Percentiles rank a stretch among this genome's conserved stretches.
These are phyloP conservation scores for Ondatra zibethicus DNA, from an alignment of 2,113 vertebrate genomes.

Conservation along the genomic window DNA sequence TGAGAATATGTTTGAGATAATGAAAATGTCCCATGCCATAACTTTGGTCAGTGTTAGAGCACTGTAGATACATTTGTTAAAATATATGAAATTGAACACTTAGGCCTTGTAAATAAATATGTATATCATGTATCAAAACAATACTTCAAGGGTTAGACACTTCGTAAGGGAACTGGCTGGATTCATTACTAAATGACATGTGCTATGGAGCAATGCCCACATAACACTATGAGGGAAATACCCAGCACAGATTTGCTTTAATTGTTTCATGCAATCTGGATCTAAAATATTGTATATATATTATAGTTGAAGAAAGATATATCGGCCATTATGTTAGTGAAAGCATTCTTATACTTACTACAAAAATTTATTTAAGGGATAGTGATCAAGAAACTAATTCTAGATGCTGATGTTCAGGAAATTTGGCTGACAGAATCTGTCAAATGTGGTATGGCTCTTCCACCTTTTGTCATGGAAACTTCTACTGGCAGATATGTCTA, in stretches of 20 bases:
- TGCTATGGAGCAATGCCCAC: background rate
- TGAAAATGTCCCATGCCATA: background rate
- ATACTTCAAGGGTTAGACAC: background rate
- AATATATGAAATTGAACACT: background rate
- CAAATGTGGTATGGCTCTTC: conserved; percentile 29
- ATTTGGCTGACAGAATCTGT: conserved; percentile 58
- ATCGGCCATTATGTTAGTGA: background rate
- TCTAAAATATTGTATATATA: background rate
- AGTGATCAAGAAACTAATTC: conserved; percentile 2
- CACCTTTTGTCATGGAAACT: background rate
- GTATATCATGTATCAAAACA: background rate
- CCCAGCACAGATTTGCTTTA: background rate
- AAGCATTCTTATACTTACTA: conserved; percentile 19
- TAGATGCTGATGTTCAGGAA: conserved; percentile 43
- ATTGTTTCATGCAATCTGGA: background rate
- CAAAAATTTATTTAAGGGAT: background rate
- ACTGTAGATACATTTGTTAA: background rate
- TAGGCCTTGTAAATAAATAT: background rate
- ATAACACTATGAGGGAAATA: background rate
- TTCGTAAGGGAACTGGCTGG: background rate
- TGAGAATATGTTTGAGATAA: background rate
- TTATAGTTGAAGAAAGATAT: background rate
- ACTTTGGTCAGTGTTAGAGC: background rate
- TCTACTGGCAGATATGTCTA: conserved; percentile 9
- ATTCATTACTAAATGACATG: background rate